These are phyloP conservation scores for Oreochromis aureus DNA, from an alignment of 2,113 vertebrate species.

Conservation along the genomic window DNA sequence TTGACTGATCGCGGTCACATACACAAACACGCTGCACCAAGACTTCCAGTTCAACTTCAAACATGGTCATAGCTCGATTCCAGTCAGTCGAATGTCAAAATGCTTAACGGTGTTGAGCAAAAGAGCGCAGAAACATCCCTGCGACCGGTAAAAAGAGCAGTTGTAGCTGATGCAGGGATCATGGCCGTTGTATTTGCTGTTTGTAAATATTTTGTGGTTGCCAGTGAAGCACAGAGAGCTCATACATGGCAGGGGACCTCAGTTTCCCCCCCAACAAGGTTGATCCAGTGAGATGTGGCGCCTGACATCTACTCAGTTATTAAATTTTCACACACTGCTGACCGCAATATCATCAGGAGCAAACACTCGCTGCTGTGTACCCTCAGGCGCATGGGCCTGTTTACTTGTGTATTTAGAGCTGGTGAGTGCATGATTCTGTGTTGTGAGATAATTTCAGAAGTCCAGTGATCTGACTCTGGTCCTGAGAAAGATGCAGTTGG, in stretches of 20 bases:
- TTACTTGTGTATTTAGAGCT: not conserved
- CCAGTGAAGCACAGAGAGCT: constrained; percentile 3
- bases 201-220: constrained; percentile 2
- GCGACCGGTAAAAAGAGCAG: not conserved
- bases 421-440: not conserved
- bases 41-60: not conserved
- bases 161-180: not conserved
- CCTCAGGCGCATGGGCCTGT: not conserved
- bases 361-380: not conserved
- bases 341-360: constrained; percentile 44
- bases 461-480: not conserved
- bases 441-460: not conserved
- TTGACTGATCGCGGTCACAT: not conserved
- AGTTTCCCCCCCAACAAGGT: not conserved
- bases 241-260: constrained; percentile 14
- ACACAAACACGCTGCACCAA: not conserved
- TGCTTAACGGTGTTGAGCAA: not conserved
- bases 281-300: constrained; percentile 19
- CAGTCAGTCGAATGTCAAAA: not conserved
- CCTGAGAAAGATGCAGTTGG: not conserved
- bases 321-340: constrained; percentile 62
- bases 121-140: not conserved
- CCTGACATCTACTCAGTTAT: constrained; percentile 52
- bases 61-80: not conserved
- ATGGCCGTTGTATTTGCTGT: not conserved